Evolutionary conservation across 53 echinoderm and acorn worm genomes (phyloP), one percentile per base, ranked within the genome.

Genomic region (Henricia sp.): DNA sequence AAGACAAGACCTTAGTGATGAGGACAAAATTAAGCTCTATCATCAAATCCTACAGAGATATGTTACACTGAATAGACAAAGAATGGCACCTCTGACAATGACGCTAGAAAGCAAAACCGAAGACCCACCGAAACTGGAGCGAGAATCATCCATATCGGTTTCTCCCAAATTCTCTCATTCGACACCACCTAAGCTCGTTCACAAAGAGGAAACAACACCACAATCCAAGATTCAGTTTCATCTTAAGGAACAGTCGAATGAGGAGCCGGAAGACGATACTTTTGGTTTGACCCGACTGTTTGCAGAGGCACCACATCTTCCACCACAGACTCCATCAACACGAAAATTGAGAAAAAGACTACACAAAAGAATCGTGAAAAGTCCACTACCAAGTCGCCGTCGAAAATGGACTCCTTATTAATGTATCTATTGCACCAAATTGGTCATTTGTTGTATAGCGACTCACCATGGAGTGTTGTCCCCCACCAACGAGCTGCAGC

Each of bases 381-480:
- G n/a, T n/a, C n/a, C n/a, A n/a, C n/a, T n/a, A n/a, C 0, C 10
- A 14, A 25, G 9, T n/a, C 40, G 43, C 65, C 37, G 36, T 42
- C 16, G 23, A 37, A 74, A 35, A n/a, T 74, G 86, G 77, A 35
- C 62, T 20, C 51, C 37, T 1, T 62, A 59, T 39, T 72, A 33
- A 46, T 3, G 30, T 50, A 6, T 51, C 6, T 39, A 14, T 54
- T 30, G 20, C 24, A 12, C 37, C 23, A 14, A 2, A 27, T n/a
- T 4, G 17, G 11, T 44, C 16, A 73, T 70, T 76, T 41, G 0
- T 21, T 11, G n/a, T n/a, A 29, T 25, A 24, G 1, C 14, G 0
- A 0, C 37, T 20, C 86, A 85, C 36, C 83, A 86, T 90, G 90
- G 90, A 76, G 59, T 71, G 90, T 71, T 78, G 85, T 71, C n/a